phyloP scores from a whole-genome alignment of 2,888 invertebrate species.

The Papilio gigon region DNA sequence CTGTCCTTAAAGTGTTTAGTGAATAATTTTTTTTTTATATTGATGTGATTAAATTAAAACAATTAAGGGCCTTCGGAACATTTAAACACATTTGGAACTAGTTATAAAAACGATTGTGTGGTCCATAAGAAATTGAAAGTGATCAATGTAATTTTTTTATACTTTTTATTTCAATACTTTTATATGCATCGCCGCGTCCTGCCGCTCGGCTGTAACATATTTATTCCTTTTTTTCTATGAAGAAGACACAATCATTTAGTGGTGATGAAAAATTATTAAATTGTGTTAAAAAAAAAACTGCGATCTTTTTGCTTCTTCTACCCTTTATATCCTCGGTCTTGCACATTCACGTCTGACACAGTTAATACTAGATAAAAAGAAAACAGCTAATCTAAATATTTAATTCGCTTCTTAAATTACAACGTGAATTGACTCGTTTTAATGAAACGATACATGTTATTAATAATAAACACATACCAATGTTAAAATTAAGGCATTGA shows the following conservation, averaged over 20 bases:
- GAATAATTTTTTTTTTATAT: slow-evolving; percentile 5
- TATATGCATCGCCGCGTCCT: slow-evolving; percentile 40
- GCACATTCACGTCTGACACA: no score
- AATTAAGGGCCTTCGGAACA: not conserved
- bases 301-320: slow-evolving; percentile 37
- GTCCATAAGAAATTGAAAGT: not conserved
- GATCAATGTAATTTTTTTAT: not conserved
- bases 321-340: not conserved
- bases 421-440: no score
- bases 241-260: slow-evolving; percentile 53
- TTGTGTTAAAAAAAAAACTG: slow-evolving; percentile 47
- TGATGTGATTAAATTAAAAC: not conserved
- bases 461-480: no score
- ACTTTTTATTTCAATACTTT: slow-evolving; percentile 4
- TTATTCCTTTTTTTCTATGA: slow-evolving; percentile 50
- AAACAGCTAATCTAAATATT: no score
- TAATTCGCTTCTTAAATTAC: no score
- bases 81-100: not conserved
- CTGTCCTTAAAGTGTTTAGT: slow-evolving; percentile 16
- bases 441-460: no score
- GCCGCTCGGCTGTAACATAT: slow-evolving; percentile 56
- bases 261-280: slow-evolving; percentile 49
- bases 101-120: not conserved
- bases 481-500: no score
- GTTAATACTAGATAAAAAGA: no score